Percentiles rank a stretch among this genome's conserved stretches.
Conservation (phyloP, 1,140 invertebrate genomes). For the Eciton burchellii region DNA sequence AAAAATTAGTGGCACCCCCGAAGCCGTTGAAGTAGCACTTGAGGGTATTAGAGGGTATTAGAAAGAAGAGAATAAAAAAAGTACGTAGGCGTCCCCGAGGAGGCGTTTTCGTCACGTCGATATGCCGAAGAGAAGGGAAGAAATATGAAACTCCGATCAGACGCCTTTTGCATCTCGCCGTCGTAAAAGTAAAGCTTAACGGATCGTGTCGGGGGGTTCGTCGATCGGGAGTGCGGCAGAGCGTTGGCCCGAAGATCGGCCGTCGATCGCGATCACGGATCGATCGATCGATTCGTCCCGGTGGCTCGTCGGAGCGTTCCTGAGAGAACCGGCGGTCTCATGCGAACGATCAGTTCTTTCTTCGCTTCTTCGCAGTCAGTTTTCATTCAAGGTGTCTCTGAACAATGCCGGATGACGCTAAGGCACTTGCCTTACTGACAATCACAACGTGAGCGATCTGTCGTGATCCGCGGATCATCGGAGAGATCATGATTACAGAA, state of each 20-base stretch:
- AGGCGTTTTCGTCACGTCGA: slow-evolving; percentile 60
- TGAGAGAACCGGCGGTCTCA: slow-evolving; percentile 40
- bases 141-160: slow-evolving; percentile 47
- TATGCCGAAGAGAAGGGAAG: slow-evolving; percentile 43
- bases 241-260: too few relatives aligned
- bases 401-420: slow-evolving; percentile 74
- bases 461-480: slow-evolving; percentile 73
- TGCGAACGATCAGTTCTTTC: too few relatives aligned
- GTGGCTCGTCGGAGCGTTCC: slow-evolving; percentile 1
- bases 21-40: slow-evolving; percentile 11
- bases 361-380: slow-evolving; percentile 69
- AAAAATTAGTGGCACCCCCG: slow-evolving; percentile 15
- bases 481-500: slow-evolving; percentile 86
- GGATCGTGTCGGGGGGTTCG: not conserved
- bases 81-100: slow-evolving; percentile 52
- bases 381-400: slow-evolving; percentile 73
- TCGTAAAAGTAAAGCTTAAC: slow-evolving; percentile 24
- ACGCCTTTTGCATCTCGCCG: slow-evolving; percentile 50
- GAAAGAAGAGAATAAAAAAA: slow-evolving; percentile 16
- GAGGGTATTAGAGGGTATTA: slow-evolving; percentile 22
- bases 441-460: slow-evolving; percentile 77
- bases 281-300: not conserved
- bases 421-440: slow-evolving; percentile 71
- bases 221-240: not conserved
- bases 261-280: slow-evolving; percentile 25